Evolutionary conservation across 2,797 vertebrate species (phyloP), one percentile per base, ranked within the genome.

Genomic region (Oryzias sinensis): DNA sequence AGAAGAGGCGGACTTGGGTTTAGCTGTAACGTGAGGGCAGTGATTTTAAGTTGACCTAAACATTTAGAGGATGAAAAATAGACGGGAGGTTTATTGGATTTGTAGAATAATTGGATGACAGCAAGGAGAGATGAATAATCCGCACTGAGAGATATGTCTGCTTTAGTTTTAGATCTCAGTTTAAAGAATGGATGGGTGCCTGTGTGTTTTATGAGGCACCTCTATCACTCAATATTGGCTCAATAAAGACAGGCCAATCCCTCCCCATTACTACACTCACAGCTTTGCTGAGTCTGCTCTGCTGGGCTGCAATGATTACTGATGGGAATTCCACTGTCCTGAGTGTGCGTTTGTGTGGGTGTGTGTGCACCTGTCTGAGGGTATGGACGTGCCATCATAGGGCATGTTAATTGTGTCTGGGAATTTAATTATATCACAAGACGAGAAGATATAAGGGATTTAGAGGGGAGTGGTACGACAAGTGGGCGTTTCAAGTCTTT

Each of bases 211-310:
- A 82, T 78, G 75, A 78, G 75, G 80, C 3, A 27, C 49, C 65
- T 74, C 68, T 82, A 73, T 72, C 63, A 69, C 57, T 78, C 63
- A 75, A 71, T 84, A 87, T 76, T 80, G 79, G 78, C 71, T 82
- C 81, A 82, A 81, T 87, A 86, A 81, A 87, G 84, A 82, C 79
- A 79, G 69, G 77, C 77, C 83, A 78, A 85, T 87, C 81, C 72
- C 76, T 83, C 72, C 76, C 74, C 78, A 79, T 84, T 84, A 84
- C 82, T 63, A 59, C 72, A 63, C 72, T 81, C 54, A 52, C 75
- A 72, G 72, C 72, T 79, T 77, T 80, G 89, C 87, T 89, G 87
- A 89, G 84, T 85, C 63, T 72, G 84, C 84, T 86, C 80, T 68
- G 44, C 73, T 77, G 82, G 49, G 76, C 77, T 53, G 45, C 79